These are phyloP conservation scores for Plebejus argus DNA, from an alignment of 2,888 invertebrate genomes.

Conservation along the genomic window DNA sequence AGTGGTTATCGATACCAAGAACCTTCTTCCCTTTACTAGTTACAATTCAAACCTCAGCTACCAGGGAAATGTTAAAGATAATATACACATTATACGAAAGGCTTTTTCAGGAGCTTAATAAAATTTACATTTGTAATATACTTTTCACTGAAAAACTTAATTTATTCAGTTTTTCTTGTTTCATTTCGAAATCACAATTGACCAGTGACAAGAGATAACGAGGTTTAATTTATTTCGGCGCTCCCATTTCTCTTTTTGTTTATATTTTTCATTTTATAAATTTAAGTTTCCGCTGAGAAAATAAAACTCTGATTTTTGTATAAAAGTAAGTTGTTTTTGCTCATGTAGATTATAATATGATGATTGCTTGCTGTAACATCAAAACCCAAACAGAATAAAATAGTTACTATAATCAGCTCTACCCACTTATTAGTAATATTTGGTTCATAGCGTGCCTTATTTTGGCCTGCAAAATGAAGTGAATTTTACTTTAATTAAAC, in stretches of 20 bases:
- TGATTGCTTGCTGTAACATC: not conserved
- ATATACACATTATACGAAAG: slow-evolving; percentile 22
- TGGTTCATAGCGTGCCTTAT: too few species aligned
- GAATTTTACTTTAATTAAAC: too few species aligned
- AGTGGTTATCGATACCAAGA: not conserved
- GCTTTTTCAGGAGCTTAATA: slow-evolving; percentile 14
- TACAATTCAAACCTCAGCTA: slow-evolving; percentile 19
- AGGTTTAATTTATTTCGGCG: slow-evolving; percentile 30
- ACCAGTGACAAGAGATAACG: slow-evolving; percentile 27
- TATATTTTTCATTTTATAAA: slow-evolving; percentile 25
- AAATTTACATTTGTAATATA: slow-evolving; percentile 30
- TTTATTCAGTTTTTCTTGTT: slow-evolving; percentile 21
- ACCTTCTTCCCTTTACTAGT: not conserved
- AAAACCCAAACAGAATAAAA: not conserved
- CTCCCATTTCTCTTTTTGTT: slow-evolving; percentile 16
- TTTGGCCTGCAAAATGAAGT: too few species aligned
- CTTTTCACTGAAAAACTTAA: slow-evolving; percentile 15
- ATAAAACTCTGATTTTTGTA: slow-evolving; percentile 2
- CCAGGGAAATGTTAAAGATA: slow-evolving; percentile 8
- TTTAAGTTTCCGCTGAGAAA: slow-evolving; percentile 12
- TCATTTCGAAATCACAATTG: slow-evolving; percentile 25
- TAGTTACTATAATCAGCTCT: too few species aligned
- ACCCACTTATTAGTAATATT: too few species aligned
- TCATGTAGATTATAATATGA: not conserved
- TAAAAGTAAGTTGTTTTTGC: not conserved